Conservation (phyloP, 2,888 invertebrate genomes). For the Drosophila nr. perissopoda region DNA sequence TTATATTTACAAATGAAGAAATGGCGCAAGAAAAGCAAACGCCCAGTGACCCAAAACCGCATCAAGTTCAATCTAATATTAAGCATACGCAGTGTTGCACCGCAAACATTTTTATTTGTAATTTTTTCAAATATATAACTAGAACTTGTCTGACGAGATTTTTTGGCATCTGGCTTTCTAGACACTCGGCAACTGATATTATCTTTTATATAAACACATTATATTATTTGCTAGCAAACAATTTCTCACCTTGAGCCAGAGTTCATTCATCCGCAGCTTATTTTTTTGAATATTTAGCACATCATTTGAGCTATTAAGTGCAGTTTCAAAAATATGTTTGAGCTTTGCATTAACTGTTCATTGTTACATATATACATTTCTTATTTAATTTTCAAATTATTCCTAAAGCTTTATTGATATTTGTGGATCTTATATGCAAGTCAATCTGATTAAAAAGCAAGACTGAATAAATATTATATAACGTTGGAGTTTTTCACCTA, state of each 20-base stretch:
- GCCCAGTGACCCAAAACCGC: constrained; percentile 44
- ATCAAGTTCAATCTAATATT: constrained; percentile 29
- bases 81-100: constrained; percentile 61
- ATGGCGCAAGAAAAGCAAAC: constrained; percentile 47
- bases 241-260: constrained; percentile 32
- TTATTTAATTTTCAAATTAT: neutral
- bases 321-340: neutral
- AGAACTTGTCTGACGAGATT: constrained; percentile 14
- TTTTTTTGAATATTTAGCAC: constrained; percentile 3
- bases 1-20: constrained; percentile 46
- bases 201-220: neutral
- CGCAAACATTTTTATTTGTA: neutral
- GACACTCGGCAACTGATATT: constrained; percentile 5
- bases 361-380: neutral
- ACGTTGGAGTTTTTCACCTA: neutral
- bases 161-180: constrained; percentile 6
- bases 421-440: neutral
- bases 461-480: neutral
- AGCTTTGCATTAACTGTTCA: neutral
- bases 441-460: neutral
- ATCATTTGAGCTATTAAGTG: constrained; percentile 18
- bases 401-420: neutral
- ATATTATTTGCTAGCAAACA: constrained; percentile 12
- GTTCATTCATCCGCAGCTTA: constrained; percentile 29
- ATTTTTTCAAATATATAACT: neutral